Percentiles rank a stretch among this genome's conserved stretches.
Evolutionary conservation across 2,797 vertebrate genomes (phyloP).

Genomic region (Ammospiza maritima): DNA sequence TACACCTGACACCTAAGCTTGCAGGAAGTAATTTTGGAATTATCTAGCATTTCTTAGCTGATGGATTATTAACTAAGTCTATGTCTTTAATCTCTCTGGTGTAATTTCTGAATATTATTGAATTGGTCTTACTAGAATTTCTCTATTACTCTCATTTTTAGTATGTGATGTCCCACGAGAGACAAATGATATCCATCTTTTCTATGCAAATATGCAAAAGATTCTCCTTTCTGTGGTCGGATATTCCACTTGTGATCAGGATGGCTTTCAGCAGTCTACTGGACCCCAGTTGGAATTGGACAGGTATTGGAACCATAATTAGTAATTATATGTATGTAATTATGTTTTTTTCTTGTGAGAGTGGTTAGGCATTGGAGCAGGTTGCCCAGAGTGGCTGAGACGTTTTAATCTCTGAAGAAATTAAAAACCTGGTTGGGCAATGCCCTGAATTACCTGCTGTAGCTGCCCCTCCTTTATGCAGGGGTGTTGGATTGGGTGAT

Average conservation of each 20-base stretch:
- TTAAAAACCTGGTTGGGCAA: neutral
- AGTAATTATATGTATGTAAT: neutral
- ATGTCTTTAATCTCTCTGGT: neutral
- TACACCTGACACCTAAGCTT: neutral
- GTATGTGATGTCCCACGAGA: constrained; percentile 87
- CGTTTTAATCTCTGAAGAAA: neutral
- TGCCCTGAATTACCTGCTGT: neutral
- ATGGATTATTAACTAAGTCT: neutral
- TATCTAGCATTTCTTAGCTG: neutral
- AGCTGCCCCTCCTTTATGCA: neutral
- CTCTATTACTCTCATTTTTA: constrained; percentile 54
- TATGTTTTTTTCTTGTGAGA: neutral
- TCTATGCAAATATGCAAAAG: constrained; percentile 89
- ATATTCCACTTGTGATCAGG: constrained; percentile 30
- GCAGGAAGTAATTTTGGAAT: neutral
- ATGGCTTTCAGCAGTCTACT: constrained; percentile 58
- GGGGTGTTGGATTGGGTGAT: neutral
- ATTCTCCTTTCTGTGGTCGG: constrained; percentile 86
- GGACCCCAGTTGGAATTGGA: constrained; percentile 53
- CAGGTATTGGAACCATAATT: constrained; percentile 74
- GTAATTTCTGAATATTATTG: neutral
- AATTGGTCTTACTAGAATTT: neutral
- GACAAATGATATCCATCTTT: constrained; percentile 87
- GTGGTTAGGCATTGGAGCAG: neutral
- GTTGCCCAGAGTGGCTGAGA: neutral